Base-by-base conservation (phyloP, 2,888 invertebrate species). In the Sesamia inferens region DNA sequence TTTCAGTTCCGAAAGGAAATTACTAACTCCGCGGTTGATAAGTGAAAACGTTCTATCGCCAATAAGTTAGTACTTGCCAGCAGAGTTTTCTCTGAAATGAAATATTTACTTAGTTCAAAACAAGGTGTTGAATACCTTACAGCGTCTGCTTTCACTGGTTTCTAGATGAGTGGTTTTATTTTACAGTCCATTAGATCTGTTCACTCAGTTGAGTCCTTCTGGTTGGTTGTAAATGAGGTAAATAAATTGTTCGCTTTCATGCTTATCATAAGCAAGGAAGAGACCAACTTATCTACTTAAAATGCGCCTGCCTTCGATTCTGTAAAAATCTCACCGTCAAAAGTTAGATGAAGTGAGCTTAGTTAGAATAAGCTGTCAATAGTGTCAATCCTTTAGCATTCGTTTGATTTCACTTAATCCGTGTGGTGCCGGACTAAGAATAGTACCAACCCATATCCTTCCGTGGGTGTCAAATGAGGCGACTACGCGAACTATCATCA, bases 111-210 rank as follows among this genome's bases (percentile, higher is more conserved):
- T 67, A 84, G 78, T 68, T 73, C 82, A 75, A 81, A 89, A 91
- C 89, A 89, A 91, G 89, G 90, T 92, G 92, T 91, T 91, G 88
- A 81, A 77, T 71, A 77, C 51, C 44, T 66, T 31, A 64, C 88
- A 85, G 83, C 80, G 79, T 81, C 81, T 88, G 87, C 79, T 80
- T 82, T 82, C 85, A 88, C 86, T 91, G 91, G 87, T 69, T 78
- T 79, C 79, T 87, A 86, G 87, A 87, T 88, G 91, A 89, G 85
- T 85, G 89, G 78, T 90, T 92, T 90, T 87, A 92, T 92, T 92
- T 91, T 86, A 88, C 89, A 86, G 79, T 61, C 87, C 88, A 91
- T 92, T 92, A 89, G 86, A 76, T 81, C 65, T 42, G 68, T 83
- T 73, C 83, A 68, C 74, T 74, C 63, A 67, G 78, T 74, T 81